Evolutionary conservation across 2,888 invertebrate genomes (phyloP).

Genomic region (Stenodera caucasica): DNA sequence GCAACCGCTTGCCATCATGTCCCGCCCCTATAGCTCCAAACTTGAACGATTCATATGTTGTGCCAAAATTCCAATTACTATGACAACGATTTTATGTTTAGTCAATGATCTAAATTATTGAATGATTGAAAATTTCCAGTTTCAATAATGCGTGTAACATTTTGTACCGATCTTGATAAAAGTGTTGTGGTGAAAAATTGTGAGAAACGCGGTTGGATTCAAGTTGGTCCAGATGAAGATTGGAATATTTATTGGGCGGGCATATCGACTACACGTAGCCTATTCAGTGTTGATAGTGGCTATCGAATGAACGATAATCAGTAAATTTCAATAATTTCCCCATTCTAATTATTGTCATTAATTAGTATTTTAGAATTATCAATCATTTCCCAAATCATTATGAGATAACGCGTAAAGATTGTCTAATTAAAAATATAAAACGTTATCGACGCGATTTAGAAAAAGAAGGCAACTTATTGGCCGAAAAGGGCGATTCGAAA

Average conservation of each 20-base stretch:
- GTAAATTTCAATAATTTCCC: constrained; percentile 57
- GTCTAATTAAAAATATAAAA: constrained; percentile 94
- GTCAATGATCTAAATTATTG: neutral
- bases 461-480: constrained; percentile 83
- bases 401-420: constrained; percentile 92
- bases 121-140: constrained; percentile 19
- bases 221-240: constrained; percentile 86
- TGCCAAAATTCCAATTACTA: too few species aligned
- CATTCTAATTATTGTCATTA: neutral
- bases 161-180: constrained; percentile 90
- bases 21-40: too few species aligned
- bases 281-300: constrained; percentile 90
- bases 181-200: constrained; percentile 91
- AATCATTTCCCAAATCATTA: constrained; percentile 97
- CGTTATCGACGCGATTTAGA: constrained; percentile 91
- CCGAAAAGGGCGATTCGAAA: constrained; percentile 78
- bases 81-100: neutral
- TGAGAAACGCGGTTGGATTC: constrained; percentile 87
- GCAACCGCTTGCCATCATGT: too few species aligned
- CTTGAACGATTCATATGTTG: too few species aligned
- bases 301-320: constrained; percentile 92
- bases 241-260: constrained; percentile 98
- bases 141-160: constrained; percentile 59
- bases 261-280: constrained; percentile 84
- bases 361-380: constrained; percentile 68